phyloP scores from a whole-genome alignment of 1,140 invertebrate species.

The Asbolus verrucosus region DNA sequence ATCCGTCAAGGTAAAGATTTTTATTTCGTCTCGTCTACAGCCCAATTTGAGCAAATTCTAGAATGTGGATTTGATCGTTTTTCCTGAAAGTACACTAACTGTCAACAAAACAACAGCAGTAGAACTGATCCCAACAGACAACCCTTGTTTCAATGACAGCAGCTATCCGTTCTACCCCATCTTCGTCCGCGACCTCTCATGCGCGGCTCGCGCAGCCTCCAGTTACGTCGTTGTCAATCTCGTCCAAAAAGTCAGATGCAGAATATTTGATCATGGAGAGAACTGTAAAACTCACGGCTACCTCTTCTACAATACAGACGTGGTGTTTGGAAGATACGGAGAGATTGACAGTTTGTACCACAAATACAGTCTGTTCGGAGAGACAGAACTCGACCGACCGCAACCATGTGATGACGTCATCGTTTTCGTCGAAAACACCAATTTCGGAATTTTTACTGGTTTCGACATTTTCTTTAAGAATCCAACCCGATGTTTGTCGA shows the following conservation, averaged over 20 bases:
- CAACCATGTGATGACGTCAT: no score
- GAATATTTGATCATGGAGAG: slow-evolving; percentile 30
- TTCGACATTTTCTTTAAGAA: slow-evolving; percentile 79
- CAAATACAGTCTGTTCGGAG: no score
- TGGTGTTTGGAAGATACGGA: slow-evolving; percentile 72
- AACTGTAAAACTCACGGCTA: slow-evolving; percentile 63
- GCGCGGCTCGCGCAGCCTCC: not conserved
- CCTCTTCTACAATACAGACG: slow-evolving; percentile 81
- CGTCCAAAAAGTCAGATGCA: slow-evolving; percentile 70
- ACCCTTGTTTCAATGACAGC: not conserved
- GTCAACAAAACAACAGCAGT: not conserved
- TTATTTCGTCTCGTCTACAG: no score
- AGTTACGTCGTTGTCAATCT: slow-evolving; percentile 59
- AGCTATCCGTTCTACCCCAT: not conserved
- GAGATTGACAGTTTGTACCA: no score
- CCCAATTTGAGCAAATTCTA: not conserved
- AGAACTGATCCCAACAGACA: not conserved
- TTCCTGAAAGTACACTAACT: slow-evolving; percentile 7
- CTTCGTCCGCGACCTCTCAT: not conserved
- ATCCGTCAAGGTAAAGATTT: no score
- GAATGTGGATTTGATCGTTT: slow-evolving; percentile 9
- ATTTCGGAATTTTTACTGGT: slow-evolving; percentile 82
- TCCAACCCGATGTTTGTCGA: slow-evolving; percentile 70
- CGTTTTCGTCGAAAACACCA: slow-evolving; percentile 84
- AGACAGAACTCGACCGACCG: no score